Evolutionary conservation across 2,113 vertebrate species (phyloP).

Genomic region (Rhabdornis inornatus): DNA sequence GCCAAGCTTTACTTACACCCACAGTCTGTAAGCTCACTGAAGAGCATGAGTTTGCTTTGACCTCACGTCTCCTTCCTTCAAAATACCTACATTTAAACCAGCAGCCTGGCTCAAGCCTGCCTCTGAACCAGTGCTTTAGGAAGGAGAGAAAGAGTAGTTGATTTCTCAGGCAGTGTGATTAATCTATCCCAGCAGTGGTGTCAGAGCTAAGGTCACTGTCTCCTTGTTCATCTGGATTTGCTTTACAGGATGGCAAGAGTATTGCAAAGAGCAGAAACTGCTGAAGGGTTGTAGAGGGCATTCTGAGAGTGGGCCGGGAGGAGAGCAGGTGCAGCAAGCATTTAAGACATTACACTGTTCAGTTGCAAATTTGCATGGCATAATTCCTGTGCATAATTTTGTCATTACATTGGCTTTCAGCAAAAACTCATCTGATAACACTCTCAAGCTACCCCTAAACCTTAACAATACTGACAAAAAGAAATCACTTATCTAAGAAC

Average conservation of each 20-base stretch:
- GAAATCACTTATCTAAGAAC: not conserved
- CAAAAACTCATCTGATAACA: not conserved
- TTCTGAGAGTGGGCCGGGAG: not conserved
- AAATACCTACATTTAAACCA: not conserved
- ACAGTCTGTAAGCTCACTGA: not conserved
- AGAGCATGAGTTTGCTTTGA: not conserved
- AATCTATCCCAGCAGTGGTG: not conserved
- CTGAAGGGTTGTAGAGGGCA: not conserved
- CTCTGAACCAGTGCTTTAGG: not conserved
- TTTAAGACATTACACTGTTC: not conserved
- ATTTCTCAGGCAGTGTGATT: not conserved
- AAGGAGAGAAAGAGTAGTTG: not conserved
- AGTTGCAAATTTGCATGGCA: not conserved
- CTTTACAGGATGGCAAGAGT: not conserved
- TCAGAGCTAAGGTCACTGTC: not conserved
- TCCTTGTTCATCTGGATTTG: not conserved
- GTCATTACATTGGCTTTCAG: not conserved
- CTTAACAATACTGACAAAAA: not conserved
- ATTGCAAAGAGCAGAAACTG: not conserved
- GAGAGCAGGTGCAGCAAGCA: not conserved
- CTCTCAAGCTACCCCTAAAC: not conserved
- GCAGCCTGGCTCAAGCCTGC: not conserved
- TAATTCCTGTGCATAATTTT: not conserved
- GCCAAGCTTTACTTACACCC: not conserved
- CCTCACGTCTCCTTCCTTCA: not conserved